A percentile compares a stretch with the other conserved stretches of the same genome.
Conservation (phyloP, 2,888 invertebrate species). For the Dynastes grantii region DNA sequence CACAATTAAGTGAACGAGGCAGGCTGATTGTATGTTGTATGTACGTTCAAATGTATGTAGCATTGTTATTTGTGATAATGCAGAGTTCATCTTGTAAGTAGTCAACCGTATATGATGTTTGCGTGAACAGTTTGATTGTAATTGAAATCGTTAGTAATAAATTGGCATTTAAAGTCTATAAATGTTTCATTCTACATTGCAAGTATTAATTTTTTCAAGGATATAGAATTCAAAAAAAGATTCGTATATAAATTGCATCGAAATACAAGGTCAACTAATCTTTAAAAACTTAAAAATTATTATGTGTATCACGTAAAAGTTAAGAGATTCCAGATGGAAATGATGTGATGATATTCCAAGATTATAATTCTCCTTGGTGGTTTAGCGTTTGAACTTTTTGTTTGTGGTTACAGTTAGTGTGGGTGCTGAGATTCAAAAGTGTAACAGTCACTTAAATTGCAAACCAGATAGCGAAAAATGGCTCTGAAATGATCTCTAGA, state of each 20-base stretch:
- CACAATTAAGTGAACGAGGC: slow-evolving; percentile 2
- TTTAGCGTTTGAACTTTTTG: background rate
- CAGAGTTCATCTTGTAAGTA: slow-evolving; percentile 5
- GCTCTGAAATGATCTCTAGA: no score
- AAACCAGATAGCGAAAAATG: no score
- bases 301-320: no score
- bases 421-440: no score
- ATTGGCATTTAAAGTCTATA: background rate
- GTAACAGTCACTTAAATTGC: no score
- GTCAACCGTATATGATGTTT: slow-evolving; percentile 18
- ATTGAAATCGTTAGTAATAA: background rate
- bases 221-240: no score
- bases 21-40: background rate
- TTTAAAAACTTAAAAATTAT: background rate
- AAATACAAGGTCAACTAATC: background rate
- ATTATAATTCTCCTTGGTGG: background rate
- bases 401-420: background rate
- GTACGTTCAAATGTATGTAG: background rate
- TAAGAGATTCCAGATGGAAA: no score
- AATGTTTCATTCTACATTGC: background rate
- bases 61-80: background rate
- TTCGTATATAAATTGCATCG: no score
- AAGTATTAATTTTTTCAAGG: background rate
- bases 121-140: background rate
- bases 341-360: no score